Evolutionary conservation across 2,113 vertebrate genomes (phyloP), one percentile per base, ranked within the genome.

Genomic region (Scytalopus superciliaris): DNA sequence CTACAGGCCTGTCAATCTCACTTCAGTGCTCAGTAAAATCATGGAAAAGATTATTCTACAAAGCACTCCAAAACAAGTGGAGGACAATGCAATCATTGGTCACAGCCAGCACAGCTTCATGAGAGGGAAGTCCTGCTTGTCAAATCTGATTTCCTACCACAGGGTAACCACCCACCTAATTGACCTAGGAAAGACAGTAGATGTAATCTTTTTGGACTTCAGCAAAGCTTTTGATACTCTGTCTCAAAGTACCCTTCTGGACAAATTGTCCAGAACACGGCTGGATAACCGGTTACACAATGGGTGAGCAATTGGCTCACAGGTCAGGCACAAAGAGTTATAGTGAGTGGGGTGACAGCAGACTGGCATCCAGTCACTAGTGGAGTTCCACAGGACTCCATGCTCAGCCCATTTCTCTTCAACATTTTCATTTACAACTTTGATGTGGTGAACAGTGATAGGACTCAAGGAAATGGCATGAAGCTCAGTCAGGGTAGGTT

Each of bases 201-300:
- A 11, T 33, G 7, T 15, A 22, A 77, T 23, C 25, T 19, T 44
- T 52, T 44, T 37, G 37, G 33, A 69, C 27, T 77, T 44, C 33
- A 86, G 53, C 33, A 60, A 44, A 60, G 9, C 6, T 87, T 45
- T 69, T 33, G 11, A 33, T 4, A 33, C 23, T 12, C 14, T 15
- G 7, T 39, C 55, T 60, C 39, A 39, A 3, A 7, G 5, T 15
- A 15, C 37, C 6, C 22, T 44, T 52, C 13, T 18, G 7, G 53
- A 60, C 11, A 55, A 53, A 39, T 53, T 15, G 7, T 45, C 11
- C 63, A 60, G 11, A 5, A 37, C 33, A 33, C 27, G 28, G 27
- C 22, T 53, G 33, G 12, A 37, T 15, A 44, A 37, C 18, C 0
- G 0, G 27, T 12, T 39, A 47, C 44, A 19, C 0, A 0, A 12